phyloP scores from a whole-genome alignment of 1,140 invertebrate genomes.

The Ceratina japonica region DNA sequence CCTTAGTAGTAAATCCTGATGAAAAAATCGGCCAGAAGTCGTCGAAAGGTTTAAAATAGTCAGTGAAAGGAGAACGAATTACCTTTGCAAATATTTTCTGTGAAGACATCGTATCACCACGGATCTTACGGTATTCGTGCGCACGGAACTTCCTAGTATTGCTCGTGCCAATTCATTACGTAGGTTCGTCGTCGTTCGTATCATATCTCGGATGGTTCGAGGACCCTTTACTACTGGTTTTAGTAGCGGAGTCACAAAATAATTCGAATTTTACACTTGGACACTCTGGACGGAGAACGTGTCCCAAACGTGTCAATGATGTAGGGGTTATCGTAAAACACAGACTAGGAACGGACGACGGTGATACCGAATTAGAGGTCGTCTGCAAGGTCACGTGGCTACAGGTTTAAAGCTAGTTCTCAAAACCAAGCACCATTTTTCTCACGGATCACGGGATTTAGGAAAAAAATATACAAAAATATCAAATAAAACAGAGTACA shows the following conservation, averaged over 20 bases:
- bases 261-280: background rate
- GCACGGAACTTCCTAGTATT: conserved; percentile 80
- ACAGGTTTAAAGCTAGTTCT: conserved; percentile 35
- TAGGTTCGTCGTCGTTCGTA: conserved; percentile 81
- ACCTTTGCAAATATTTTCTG: conserved; percentile 83
- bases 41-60: background rate
- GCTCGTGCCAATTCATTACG: conserved; percentile 83
- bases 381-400: conserved; percentile 75
- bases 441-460: too few relatives aligned
- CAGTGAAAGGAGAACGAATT: conserved; percentile 32
- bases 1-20: conserved; percentile 13
- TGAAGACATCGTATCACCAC: conserved; percentile 82
- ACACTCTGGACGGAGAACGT: conserved; percentile 17
- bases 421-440: conserved; percentile 12
- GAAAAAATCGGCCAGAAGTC: background rate
- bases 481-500: background rate
- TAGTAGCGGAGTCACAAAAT: conserved; percentile 17
- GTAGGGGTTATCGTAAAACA: conserved; percentile 22
- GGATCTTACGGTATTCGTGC: conserved; percentile 81
- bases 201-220: conserved; percentile 70
- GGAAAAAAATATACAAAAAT: background rate
- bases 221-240: conserved; percentile 74
- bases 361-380: conserved; percentile 71
- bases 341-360: conserved; percentile 32
- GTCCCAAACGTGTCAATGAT: conserved; percentile 19